Conservation (phyloP, 2,797 vertebrate species). For the Meda fulgida region DNA sequence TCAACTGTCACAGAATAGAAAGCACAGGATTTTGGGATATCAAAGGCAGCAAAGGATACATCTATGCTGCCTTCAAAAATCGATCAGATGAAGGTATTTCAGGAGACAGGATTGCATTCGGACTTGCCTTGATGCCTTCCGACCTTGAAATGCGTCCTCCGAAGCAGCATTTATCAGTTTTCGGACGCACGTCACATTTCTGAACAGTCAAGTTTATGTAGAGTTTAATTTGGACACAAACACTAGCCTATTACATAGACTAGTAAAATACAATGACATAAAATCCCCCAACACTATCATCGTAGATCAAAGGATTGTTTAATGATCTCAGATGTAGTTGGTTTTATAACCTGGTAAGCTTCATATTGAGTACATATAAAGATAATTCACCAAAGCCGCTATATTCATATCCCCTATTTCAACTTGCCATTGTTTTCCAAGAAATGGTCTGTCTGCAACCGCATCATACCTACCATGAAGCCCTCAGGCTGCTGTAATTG, state of each 20-base stretch:
- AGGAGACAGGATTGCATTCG: no score
- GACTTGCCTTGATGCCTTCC: no score
- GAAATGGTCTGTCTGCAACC: background rate
- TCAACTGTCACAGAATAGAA: no score
- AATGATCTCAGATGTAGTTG: background rate
- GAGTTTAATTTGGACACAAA: background rate
- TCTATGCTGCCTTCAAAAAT: no score
- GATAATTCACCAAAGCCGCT: background rate
- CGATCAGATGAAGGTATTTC: no score
- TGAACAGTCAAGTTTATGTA: background rate
- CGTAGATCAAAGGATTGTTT: background rate
- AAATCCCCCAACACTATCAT: background rate
- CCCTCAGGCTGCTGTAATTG: conserved; percentile 2
- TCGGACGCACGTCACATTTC: background rate
- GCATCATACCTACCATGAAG: background rate
- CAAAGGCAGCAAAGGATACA: no score
- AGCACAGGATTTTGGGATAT: no score
- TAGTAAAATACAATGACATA: background rate
- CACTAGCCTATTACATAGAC: background rate
- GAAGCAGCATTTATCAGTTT: no score
- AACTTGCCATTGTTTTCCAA: background rate
- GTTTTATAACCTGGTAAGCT: conserved; percentile 18
- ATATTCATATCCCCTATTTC: background rate
- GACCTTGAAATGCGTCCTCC: no score
- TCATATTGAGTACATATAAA: background rate